Evolutionary conservation across 2,113 vertebrate species (phyloP).

Genomic region (Apodemus sylvaticus): DNA sequence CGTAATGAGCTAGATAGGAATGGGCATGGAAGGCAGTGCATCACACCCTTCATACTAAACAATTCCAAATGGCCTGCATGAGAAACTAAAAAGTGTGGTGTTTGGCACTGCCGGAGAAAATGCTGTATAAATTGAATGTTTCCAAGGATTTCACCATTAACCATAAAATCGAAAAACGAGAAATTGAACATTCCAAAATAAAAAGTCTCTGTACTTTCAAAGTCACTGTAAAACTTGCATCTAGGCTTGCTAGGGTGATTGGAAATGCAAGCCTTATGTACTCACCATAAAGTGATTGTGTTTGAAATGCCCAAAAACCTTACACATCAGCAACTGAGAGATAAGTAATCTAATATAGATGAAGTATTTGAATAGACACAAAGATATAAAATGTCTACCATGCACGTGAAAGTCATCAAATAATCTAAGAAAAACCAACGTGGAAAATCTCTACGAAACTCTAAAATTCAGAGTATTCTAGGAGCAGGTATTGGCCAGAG

Average conservation of each 20-base stretch:
- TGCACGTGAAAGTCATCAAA: conserved; percentile 3
- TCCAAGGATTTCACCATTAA: background rate
- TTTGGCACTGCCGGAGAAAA: background rate
- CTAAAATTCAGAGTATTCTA: background rate
- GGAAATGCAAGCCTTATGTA: background rate
- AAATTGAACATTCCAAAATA: background rate
- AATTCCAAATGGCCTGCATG: background rate
- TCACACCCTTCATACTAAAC: background rate
- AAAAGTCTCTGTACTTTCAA: background rate
- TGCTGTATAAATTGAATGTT: background rate
- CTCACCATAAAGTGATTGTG: background rate
- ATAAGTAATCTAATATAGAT: background rate
- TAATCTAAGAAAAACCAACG: background rate
- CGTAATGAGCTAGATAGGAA: background rate
- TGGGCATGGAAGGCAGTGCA: background rate
- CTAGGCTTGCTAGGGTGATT: background rate
- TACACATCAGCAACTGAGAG: background rate
- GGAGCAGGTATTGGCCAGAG: background rate
- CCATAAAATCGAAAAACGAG: background rate
- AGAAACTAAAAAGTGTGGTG: conserved; percentile 13
- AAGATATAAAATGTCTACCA: background rate
- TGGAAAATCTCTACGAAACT: background rate
- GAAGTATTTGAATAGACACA: background rate
- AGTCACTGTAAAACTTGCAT: background rate
- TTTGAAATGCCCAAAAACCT: background rate